Conservation (phyloP, 2,888 invertebrate genomes). For the Autographa pulchrina region DNA sequence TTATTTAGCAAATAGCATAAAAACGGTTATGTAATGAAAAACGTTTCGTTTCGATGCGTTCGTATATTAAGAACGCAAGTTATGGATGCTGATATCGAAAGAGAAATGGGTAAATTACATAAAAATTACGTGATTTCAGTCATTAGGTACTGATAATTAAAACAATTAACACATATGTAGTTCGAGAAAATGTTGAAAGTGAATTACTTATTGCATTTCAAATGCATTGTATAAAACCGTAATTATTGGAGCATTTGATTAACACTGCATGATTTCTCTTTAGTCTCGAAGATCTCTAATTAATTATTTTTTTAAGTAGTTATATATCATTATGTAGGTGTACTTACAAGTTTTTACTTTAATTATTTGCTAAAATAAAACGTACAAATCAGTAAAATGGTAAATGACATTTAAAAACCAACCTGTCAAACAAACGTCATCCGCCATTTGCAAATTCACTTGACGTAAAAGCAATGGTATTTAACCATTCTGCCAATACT, state of each 20-base stretch:
- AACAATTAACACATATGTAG: conserved; percentile 10
- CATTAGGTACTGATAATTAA: conserved; percentile 17
- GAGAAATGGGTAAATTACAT: conserved; percentile 68
- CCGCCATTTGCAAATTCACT: neutral
- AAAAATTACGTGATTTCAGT: conserved; percentile 19
- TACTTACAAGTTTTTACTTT: neutral
- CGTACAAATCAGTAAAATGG: neutral
- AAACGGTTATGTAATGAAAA: conserved; percentile 17
- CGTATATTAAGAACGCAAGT: conserved; percentile 68
- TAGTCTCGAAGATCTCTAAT: neutral
- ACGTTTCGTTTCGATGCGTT: conserved; percentile 59
- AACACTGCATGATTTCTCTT: neutral
- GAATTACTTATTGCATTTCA: conserved; percentile 7
- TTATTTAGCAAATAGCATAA: conserved; percentile 17
- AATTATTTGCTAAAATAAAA: neutral
- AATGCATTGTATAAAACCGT: neutral
- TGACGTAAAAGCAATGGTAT: conserved; percentile 9
- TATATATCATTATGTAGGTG: no score
- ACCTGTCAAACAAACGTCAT: conserved; percentile 6
- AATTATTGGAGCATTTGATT: neutral
- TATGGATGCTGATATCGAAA: conserved; percentile 71
- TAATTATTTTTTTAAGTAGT: neutral
- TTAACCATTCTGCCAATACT: conserved; percentile 33
- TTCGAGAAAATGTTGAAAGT: neutral
- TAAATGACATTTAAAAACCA: neutral